Evolutionary conservation across 2,113 vertebrate genomes (phyloP).

Genomic region (Odontophorus gujanensis): DNA sequence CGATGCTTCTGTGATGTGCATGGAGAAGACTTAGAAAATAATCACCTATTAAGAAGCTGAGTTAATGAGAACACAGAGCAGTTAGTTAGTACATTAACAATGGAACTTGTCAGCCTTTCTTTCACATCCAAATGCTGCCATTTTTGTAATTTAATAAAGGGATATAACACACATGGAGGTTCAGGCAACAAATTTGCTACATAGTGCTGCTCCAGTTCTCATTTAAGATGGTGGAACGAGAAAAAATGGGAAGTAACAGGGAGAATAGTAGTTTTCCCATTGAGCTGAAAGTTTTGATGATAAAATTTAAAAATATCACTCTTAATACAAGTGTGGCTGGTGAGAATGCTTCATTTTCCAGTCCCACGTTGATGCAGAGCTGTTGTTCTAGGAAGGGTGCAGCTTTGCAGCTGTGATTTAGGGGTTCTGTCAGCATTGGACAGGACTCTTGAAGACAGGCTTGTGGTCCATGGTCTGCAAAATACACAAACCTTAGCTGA

Average conservation of each 20-base stretch:
- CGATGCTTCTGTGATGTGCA: not conserved
- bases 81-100: not conserved
- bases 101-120: not conserved
- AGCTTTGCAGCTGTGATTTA: not conserved
- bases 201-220: not conserved
- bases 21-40: not conserved
- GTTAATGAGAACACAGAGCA: not conserved
- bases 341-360: not conserved
- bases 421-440: not conserved
- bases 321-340: not conserved
- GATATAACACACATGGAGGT: not conserved
- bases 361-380: not conserved
- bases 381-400: not conserved
- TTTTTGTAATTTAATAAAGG: conserved; percentile 1
- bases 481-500: not conserved
- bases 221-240: not conserved
- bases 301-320: not conserved
- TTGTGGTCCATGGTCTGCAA: not conserved
- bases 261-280: not conserved
- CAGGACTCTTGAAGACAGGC: not conserved
- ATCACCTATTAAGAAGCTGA: not conserved
- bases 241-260: not conserved
- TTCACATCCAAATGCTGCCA: not conserved
- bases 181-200: not conserved
- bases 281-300: not conserved